These are phyloP conservation scores for Diorhabda elongata DNA, from an alignment of 1,140 invertebrate genomes.

Conservation along the genomic window DNA sequence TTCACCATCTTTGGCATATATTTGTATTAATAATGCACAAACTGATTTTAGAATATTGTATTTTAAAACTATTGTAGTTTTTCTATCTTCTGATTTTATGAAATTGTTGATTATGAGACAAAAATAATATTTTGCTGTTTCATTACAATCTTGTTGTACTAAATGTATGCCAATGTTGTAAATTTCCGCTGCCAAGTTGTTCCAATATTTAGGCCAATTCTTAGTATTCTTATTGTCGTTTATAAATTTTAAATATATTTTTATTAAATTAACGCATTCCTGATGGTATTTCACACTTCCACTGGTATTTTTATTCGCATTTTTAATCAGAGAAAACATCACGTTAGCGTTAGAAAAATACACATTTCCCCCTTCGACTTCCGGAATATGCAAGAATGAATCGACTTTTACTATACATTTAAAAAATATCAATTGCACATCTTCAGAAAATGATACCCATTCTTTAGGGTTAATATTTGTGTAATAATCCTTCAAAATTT, in stretches of 20 bases:
- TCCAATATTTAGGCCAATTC: slow-evolving; percentile 4
- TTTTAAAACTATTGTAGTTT: neutral
- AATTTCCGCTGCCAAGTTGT: neutral
- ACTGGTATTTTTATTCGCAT: neutral
- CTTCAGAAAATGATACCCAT: slow-evolving; percentile 2
- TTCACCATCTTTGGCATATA: slow-evolving; percentile 1
- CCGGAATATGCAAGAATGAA: neutral
- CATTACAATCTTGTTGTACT: neutral
- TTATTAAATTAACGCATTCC: neutral
- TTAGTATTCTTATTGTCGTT: slow-evolving; percentile 5
- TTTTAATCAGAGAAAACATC: neutral
- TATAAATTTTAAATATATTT: slow-evolving; percentile 6
- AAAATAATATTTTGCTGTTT: slow-evolving; percentile 1
- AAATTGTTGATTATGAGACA: neutral
- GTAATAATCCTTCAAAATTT: neutral
- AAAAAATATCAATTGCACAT: neutral
- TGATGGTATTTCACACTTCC: slow-evolving; percentile 3
- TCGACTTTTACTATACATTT: neutral
- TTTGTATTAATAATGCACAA: neutral
- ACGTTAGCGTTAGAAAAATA: no score
- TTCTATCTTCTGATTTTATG: neutral
- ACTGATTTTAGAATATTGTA: neutral
- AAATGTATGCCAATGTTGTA: slow-evolving; percentile 13
- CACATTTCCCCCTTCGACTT: neutral
- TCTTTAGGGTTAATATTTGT: neutral